Evolutionary conservation across 2,888 invertebrate genomes (phyloP), one percentile per base, ranked within the genome.

Genomic region (Ormyrus rosae): DNA sequence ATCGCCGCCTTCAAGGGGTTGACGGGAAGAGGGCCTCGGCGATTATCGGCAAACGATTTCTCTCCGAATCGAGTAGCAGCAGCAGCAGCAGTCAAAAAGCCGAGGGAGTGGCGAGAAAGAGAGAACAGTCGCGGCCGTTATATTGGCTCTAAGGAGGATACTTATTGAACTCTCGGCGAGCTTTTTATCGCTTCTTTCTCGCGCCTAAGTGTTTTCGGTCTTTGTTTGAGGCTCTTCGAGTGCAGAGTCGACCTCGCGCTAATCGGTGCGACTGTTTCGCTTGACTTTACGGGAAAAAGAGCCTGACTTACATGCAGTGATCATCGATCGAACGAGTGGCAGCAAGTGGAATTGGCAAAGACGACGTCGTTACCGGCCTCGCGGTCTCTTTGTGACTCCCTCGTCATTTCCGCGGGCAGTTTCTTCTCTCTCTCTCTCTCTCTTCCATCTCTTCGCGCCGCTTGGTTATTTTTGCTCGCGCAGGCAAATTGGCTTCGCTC

Each of bases 151-250:
- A 86, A 89, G 87, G 85, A 89, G 88, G 86, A 89, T 89, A 88
- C 90, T 90, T 89, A 89, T 90, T 87, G 89, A 90, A 90, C 90
- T 87, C 89, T 87, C 86, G 87, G 87, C 87, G 87, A 84, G 11
- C 85, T 86, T 87, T 87, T 89, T 88, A 86, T 87, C 87, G 86
- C 86, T 71, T 46, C 85, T 84, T 86, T 84, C 84, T 82, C 83
- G 80, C 75, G 83, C 83, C 84, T 84, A 84, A 88, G 88, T 87
- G 88, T 87, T 86, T 85, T 86, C 84, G 85, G 85, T 85, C 67
- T 86, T 88, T 88, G 86, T 86, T 87, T 84, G 85, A 72, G 60
- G 46, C 63, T 63, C 82, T 4, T 84, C 80, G 81, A 83, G 81
- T 71, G 80, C 78, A 78, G 70, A 72, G 61, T 60, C 72, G 19